Percentiles rank a stretch among this genome's conserved stretches.
These are phyloP conservation scores for Lottia gigantea DNA, from an alignment of 2,888 invertebrate species.

Conservation along the genomic window DNA sequence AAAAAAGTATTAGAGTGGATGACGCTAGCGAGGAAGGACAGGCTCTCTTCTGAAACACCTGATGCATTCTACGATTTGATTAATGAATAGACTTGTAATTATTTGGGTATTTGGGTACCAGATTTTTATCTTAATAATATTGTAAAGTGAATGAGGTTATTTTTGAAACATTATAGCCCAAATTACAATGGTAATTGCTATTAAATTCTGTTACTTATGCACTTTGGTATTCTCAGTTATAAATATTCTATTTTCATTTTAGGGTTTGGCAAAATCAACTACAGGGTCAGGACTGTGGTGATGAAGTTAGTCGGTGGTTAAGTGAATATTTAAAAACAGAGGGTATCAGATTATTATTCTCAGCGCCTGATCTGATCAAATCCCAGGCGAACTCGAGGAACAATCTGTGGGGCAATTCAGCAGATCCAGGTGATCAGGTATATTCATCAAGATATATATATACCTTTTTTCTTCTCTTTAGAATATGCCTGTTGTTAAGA, in stretches of 20 bases:
- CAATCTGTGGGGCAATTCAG: constrained; percentile 36
- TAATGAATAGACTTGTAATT: too few species aligned
- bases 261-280: constrained; percentile 47
- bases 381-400: constrained; percentile 19
- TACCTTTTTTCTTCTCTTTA: too few species aligned
- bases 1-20: too few species aligned
- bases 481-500: too few species aligned
- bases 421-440: constrained; percentile 42
- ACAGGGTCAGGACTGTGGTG: constrained; percentile 57
- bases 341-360: constrained; percentile 41
- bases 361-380: constrained; percentile 35
- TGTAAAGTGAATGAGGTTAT: too few species aligned
- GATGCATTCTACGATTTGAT: too few species aligned
- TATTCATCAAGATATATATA: constrained; percentile 9
- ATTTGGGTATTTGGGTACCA: too few species aligned
- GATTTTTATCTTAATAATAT: too few species aligned
- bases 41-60: not conserved
- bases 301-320: constrained; percentile 53
- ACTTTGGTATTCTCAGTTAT: too few species aligned
- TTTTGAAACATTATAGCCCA: too few species aligned
- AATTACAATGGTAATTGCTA: too few species aligned
- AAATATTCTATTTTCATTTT: not conserved
- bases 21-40: not conserved
- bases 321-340: constrained; percentile 42
- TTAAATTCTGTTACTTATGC: too few species aligned